Evolutionary conservation across 2,888 invertebrate genomes (phyloP).

Genomic region (Melinaea menophilus): DNA sequence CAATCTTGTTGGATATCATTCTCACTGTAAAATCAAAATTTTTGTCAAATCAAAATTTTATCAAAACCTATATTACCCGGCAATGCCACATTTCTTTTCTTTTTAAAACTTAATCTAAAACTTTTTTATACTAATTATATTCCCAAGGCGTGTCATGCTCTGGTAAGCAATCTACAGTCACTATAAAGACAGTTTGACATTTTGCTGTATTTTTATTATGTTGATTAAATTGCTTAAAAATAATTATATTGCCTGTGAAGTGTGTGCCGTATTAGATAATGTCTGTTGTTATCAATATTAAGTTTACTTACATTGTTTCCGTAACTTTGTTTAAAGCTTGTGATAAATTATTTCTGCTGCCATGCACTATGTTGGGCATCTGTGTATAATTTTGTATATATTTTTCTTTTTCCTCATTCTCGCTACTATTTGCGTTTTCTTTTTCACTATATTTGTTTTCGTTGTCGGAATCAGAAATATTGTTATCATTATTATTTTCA

Average conservation of each 20-base stretch:
- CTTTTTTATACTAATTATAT: too few relatives aligned
- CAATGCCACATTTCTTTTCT: too few relatives aligned
- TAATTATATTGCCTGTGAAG: too few relatives aligned
- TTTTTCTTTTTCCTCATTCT: slow-evolving; percentile 55
- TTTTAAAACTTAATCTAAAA: too few relatives aligned
- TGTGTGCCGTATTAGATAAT: too few relatives aligned
- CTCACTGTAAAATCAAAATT: slow-evolving; percentile 39
- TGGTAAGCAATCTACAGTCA: too few relatives aligned
- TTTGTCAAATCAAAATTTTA: slow-evolving; percentile 27
- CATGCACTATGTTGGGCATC: slow-evolving; percentile 51
- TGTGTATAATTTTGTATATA: slow-evolving; percentile 54
- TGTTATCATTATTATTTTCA: slow-evolving; percentile 59
- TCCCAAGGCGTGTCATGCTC: too few relatives aligned
- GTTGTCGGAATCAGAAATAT: slow-evolving; percentile 61
- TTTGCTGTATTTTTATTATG: too few relatives aligned
- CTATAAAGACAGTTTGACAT: too few relatives aligned
- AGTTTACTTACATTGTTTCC: slow-evolving; percentile 57
- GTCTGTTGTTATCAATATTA: too few relatives aligned
- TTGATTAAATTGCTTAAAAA: too few relatives aligned
- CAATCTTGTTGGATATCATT: slow-evolving; percentile 43
- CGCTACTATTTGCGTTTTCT: slow-evolving; percentile 60
- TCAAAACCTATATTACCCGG: too few relatives aligned
- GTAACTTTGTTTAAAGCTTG: slow-evolving; percentile 70
- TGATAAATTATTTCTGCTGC: slow-evolving; percentile 63
- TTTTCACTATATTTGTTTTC: slow-evolving; percentile 61